Conservation (phyloP, 2,113 vertebrate genomes). For the Coracopsis vasa region DNA sequence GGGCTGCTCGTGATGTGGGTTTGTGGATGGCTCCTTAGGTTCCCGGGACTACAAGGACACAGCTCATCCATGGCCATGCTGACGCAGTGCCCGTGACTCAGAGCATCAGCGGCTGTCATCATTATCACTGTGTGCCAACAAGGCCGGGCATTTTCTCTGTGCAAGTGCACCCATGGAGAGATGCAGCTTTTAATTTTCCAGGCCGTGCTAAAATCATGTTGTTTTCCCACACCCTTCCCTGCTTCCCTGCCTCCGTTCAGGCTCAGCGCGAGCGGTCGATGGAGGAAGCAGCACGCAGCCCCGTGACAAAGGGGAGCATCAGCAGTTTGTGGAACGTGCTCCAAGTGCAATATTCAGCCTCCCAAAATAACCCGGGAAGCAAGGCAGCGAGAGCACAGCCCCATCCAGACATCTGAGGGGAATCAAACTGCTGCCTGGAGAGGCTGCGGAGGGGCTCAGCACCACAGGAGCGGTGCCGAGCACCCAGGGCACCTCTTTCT, state of each 20-base stretch:
- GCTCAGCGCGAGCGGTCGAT: rapidly evolving
- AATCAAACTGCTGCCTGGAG: neutral
- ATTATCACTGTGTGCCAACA: neutral
- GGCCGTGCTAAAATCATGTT: neutral
- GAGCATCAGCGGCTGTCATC: neutral
- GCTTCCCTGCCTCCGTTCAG: neutral
- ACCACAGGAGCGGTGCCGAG: neutral
- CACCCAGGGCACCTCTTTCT: neutral
- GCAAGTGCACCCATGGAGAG: neutral
- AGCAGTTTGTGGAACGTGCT: neutral
- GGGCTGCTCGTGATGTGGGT: neutral
- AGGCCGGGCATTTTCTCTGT: neutral
- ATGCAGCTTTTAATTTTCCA: neutral
- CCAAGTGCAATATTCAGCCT: neutral
- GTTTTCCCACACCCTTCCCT: neutral
- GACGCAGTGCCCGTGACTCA: neutral
- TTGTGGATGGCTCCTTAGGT: neutral
- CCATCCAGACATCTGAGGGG: neutral
- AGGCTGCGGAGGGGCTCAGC: neutral
- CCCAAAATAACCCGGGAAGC: neutral
- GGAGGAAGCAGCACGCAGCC: neutral
- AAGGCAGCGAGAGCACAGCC: neutral
- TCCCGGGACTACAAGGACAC: neutral
- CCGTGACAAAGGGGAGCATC: neutral
- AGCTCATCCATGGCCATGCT: rapidly evolving